Conservation (phyloP, 1,140 invertebrate genomes). For the Drosophila equinoxialis region DNA sequence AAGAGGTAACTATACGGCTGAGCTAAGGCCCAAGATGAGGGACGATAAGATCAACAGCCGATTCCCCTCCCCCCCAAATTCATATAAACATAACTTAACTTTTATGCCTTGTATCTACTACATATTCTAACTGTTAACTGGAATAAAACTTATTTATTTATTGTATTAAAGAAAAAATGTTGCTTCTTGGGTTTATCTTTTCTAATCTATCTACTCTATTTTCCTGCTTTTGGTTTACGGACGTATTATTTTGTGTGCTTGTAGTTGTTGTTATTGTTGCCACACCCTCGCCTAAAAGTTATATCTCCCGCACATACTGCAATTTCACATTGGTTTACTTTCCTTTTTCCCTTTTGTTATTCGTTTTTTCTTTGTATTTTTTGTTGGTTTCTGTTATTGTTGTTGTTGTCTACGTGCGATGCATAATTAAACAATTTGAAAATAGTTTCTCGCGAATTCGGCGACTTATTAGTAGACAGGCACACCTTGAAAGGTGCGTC, state of each 20-base stretch:
- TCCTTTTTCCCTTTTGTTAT: slow-evolving; percentile 51
- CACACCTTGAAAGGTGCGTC: slow-evolving; percentile 52
- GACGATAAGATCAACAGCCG: slow-evolving; percentile 13
- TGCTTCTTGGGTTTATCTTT: slow-evolving; percentile 40
- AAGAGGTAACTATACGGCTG: slow-evolving; percentile 82
- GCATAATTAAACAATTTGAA: slow-evolving; percentile 72
- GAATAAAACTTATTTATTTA: slow-evolving; percentile 61
- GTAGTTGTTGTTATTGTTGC: background rate
- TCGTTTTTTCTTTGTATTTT: background rate
- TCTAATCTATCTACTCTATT: slow-evolving; percentile 1
- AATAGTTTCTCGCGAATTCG: slow-evolving; percentile 66
- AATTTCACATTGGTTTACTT: slow-evolving; percentile 77
- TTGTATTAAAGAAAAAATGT: slow-evolving; percentile 39
- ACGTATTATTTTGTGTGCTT: background rate
- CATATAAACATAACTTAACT: slow-evolving; percentile 8
- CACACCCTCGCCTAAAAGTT: slow-evolving; percentile 10
- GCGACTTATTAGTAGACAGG: slow-evolving; percentile 53
- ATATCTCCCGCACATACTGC: slow-evolving; percentile 29
- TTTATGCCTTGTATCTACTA: slow-evolving; percentile 23
- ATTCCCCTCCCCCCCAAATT: slow-evolving; percentile 39
- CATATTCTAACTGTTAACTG: slow-evolving; percentile 42
- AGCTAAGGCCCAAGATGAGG: slow-evolving; percentile 38
- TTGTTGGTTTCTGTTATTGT: background rate
- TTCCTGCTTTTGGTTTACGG: background rate
- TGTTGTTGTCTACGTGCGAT: slow-evolving; percentile 61